phyloP scores from a whole-genome alignment of 2,888 invertebrate species.

The Nasonovia ribisnigri region DNA sequence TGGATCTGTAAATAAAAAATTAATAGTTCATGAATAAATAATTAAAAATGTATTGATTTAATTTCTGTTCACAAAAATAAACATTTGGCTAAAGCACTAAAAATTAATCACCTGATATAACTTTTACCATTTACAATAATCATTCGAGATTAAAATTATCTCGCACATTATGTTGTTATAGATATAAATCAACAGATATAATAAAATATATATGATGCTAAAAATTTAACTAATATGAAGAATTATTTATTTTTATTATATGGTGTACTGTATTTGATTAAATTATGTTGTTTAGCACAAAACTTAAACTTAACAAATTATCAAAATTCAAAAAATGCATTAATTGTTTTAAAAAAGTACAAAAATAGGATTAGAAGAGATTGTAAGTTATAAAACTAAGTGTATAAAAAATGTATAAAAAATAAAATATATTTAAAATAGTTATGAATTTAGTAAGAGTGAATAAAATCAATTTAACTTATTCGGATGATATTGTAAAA shows the following conservation, averaged over 20 bases:
- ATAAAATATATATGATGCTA: not conserved
- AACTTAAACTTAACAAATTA: not conserved
- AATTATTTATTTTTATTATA: not conserved
- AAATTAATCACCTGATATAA: not conserved
- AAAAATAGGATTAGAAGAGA: not conserved
- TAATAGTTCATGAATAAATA: not conserved
- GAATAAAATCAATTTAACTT: not conserved
- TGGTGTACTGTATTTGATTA: not conserved
- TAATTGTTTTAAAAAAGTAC: not conserved
- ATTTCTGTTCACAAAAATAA: not conserved
- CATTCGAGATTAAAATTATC: not conserved
- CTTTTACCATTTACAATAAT: not conserved
- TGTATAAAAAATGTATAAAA: not conserved
- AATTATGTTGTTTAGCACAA: not conserved
- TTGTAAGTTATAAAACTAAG: not conserved
- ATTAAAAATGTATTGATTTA: slow-evolving; percentile 6
- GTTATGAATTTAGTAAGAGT: not conserved
- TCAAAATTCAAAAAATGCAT: not conserved
- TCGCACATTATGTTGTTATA: slow-evolving; percentile 20
- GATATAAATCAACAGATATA: not conserved
- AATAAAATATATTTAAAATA: not conserved
- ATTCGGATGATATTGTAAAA: not conserved
- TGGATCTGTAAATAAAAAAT: slow-evolving; percentile 77
- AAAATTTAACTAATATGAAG: slow-evolving; percentile 68
- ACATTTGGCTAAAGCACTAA: not conserved